A percentile compares a stretch with the other conserved stretches of the same genome.
phyloP scores from a whole-genome alignment of 2,888 invertebrate genomes.

The Dysmachus trigonus region DNA sequence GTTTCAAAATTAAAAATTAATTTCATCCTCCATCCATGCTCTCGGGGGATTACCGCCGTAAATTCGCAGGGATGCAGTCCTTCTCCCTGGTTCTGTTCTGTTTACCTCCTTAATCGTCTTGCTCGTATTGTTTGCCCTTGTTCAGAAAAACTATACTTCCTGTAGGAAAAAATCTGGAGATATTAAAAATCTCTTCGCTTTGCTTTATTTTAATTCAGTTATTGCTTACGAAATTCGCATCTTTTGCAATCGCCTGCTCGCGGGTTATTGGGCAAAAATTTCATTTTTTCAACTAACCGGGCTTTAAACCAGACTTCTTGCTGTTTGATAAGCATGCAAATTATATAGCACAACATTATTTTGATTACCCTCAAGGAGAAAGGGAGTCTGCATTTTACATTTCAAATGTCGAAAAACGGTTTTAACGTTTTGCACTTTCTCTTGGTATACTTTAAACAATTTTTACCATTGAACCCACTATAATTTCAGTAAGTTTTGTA shows the following conservation, averaged over 20 bases:
- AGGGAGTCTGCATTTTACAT: neutral
- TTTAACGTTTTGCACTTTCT: neutral
- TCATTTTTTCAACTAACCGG: neutral
- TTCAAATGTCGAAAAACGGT: neutral
- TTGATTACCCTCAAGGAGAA: neutral
- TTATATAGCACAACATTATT: neutral
- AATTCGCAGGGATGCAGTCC: neutral
- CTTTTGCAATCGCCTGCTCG: neutral
- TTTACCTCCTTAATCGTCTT: neutral
- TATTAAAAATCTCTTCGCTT: neutral
- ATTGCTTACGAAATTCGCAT: neutral
- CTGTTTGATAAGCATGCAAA: neutral
- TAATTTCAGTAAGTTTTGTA: too few relatives aligned
- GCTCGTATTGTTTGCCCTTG: neutral
- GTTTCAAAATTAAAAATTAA: conserved; percentile 26
- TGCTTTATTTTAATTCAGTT: neutral
- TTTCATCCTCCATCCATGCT: neutral
- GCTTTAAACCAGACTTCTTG: neutral
- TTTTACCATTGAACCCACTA: neutral
- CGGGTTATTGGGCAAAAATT: neutral
- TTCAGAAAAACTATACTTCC: neutral
- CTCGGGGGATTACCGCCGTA: neutral
- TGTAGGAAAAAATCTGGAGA: neutral
- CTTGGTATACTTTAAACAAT: neutral
- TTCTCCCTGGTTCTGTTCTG: too few relatives aligned